phyloP scores from a whole-genome alignment of 2,797 vertebrate genomes.

The Pangasius sanitwongsei region DNA sequence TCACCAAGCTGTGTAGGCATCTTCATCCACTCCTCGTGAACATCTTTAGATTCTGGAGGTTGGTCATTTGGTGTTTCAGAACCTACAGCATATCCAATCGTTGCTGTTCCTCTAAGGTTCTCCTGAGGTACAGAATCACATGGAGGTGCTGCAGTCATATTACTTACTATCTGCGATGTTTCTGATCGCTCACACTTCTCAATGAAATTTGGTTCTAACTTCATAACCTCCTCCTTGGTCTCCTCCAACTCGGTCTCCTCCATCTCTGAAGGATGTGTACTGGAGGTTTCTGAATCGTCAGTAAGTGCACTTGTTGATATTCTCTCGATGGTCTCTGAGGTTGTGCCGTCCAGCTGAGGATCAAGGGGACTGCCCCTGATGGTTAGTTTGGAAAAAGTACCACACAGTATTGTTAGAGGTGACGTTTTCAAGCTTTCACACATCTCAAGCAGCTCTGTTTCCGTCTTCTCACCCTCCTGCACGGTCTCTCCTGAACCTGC shows the following conservation, averaged over 20 bases:
- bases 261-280: not conserved
- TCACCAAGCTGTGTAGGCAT: not conserved
- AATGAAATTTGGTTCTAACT: not conserved
- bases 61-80: not conserved
- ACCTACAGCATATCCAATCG: not conserved
- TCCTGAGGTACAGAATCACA: not conserved
- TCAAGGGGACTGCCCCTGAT: not conserved
- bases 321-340: not conserved
- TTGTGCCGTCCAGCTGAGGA: not conserved
- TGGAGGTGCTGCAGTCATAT: not conserved
- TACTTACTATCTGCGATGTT: not conserved
- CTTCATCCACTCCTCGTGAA: conserved; percentile 8
- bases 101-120: not conserved
- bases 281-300: not conserved
- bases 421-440: conserved; percentile 15
- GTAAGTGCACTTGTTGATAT: not conserved
- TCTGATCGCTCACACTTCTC: not conserved
- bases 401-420: conserved; percentile 3
- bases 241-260: not conserved
- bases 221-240: conserved; percentile 3
- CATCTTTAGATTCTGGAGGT: not conserved
- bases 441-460: not conserved
- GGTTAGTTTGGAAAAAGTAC: conserved; percentile 20
- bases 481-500: not conserved
- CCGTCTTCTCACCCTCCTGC: not conserved